Conservation (phyloP, 1,140 invertebrate genomes). For the Meloidogyne chitwoodi region DNA sequence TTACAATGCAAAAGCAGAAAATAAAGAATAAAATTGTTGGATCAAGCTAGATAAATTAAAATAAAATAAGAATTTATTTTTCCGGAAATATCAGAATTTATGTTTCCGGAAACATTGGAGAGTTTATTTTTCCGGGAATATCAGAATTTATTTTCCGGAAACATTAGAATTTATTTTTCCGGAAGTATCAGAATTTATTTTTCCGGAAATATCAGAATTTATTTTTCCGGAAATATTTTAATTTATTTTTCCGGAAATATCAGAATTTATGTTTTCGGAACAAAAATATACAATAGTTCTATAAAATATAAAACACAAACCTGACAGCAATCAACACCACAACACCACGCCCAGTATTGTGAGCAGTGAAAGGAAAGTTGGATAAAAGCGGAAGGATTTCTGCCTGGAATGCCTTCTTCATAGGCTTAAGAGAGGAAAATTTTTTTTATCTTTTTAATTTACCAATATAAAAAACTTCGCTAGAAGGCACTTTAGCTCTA, state of each 20-base stretch:
- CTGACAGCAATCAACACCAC: slow-evolving; percentile 15
- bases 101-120: neutral
- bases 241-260: neutral
- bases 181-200: neutral
- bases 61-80: too few species aligned
- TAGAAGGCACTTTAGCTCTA: slow-evolving; percentile 8
- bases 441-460: neutral
- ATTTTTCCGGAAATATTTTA: neutral
- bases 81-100: neutral
- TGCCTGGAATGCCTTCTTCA: neutral
- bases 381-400: neutral
- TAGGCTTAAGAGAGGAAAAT: neutral
- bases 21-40: slow-evolving; percentile 8
- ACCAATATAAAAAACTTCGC: slow-evolving; percentile 11
- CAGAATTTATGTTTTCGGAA: neutral
- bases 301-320: neutral
- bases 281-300: neutral
- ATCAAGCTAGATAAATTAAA: neutral
- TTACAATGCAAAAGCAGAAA: neutral
- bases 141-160: neutral
- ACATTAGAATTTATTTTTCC: neutral
- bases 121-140: neutral
- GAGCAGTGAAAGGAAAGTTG: slow-evolving; percentile 18
- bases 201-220: neutral
- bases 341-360: slow-evolving; percentile 18